Base-by-base conservation (phyloP, 2,888 invertebrate genomes). In the Acrocyrtus sp. region DNA sequence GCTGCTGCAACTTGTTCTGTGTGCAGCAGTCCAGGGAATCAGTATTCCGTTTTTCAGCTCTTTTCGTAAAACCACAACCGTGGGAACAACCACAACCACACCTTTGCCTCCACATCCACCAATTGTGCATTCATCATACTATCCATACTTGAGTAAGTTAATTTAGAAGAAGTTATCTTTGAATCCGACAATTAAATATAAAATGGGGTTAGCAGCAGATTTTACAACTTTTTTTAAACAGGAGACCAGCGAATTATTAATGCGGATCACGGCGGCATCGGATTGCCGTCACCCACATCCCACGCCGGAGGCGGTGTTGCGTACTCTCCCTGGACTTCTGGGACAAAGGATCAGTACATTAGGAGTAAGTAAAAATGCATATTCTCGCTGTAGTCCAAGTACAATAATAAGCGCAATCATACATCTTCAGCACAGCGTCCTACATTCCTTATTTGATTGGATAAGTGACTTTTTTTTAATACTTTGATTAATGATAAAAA, bases 201-300 rank as follows among this genome's bases (percentile, higher is more conserved):
- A n/a, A n/a, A n/a, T n/a, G n/a, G n/a, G n/a, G n/a, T n/a, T n/a
- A n/a, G n/a, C n/a, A n/a, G n/a, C n/a, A n/a, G n/a, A n/a, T 34
- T 34, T 5, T 12, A 34, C 12, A 12, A 34, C 12, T 34, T 34
- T 34, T 34, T 34, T 34, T 34, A 3, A n/a, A n/a, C 34, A 69
- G 68, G 51, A 17, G 61, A 69, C 21, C 26, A 43, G n/a, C 22
- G 61, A 34, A 69, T 69, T 61, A 69, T 61, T 17, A 69, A 69
- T 69, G 60, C 61, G 22, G 61, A 69, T 53, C 68, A 69, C 54
- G 68, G 60, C 51, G 54, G 57, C n/a, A 22, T 39, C 48, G 51
- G n/a, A n/a, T 24, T 22, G n/a, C 34, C 19, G 21, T 21, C 47
- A 45, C 8, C 47, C 17, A 24, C 50, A 19, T 51, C 53, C 29